Evolutionary conservation across 2,113 vertebrate species (phyloP).

Genomic region (Ictalurus furcatus): DNA sequence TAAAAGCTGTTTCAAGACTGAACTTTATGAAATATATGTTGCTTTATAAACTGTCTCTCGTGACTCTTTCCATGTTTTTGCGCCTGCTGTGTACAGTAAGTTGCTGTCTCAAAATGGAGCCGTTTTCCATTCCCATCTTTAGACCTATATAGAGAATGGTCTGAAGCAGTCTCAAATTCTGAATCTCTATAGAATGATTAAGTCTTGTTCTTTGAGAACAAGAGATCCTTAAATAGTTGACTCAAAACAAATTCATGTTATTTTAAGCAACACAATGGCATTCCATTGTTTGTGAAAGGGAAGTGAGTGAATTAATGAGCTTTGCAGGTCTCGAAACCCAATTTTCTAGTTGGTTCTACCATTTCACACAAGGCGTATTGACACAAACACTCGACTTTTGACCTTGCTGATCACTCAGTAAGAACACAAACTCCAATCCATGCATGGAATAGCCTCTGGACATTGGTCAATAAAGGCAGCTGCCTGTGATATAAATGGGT

Average conservation of each 20-base stretch:
- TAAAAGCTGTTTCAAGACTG: neutral
- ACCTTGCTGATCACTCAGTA: conserved; percentile 19
- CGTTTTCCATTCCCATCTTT: neutral
- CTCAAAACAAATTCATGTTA: neutral
- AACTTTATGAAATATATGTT: neutral
- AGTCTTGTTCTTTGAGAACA: neutral
- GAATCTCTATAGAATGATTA: neutral
- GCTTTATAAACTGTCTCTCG: neutral
- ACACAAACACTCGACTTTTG: conserved; percentile 47
- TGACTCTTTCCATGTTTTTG: neutral
- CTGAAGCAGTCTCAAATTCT: neutral
- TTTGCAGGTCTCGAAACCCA: neutral
- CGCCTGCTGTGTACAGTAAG: neutral
- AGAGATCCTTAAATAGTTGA: neutral
- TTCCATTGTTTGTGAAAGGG: neutral
- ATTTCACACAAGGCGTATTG: conserved; percentile 28
- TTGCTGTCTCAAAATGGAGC: no score
- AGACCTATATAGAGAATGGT: neutral
- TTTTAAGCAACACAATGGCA: neutral
- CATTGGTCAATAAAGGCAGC: conserved; percentile 19
- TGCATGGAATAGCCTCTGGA: conserved; percentile 6
- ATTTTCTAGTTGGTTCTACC: neutral
- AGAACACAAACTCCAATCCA: conserved; percentile 34
- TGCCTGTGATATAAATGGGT: conserved; percentile 33
- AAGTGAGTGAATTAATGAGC: conserved; percentile 8